Base-by-base conservation (phyloP, 2,113 vertebrate genomes). In the Genyomyrus donnyi region DNA sequence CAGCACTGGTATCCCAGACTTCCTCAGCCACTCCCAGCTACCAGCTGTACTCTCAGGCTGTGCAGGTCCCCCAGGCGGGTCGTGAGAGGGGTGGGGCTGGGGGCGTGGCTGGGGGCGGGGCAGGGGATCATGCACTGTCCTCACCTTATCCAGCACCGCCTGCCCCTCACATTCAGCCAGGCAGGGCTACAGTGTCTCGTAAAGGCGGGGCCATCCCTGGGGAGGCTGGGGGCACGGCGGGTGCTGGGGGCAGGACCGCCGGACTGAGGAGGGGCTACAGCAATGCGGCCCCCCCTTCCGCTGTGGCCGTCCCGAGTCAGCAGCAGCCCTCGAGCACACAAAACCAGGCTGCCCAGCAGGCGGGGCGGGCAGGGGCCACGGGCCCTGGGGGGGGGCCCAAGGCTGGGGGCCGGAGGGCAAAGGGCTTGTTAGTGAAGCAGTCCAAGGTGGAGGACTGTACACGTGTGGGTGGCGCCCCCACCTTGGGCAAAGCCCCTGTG, bases 401-500 rank as follows among this genome's bases (percentile, higher is more conserved):
- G 93, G 94, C 91, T 4, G 95, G 94, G 58, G 92, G 95, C 0
- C 94, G 96, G 86, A 96, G 97, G 89, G 96, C 96, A 88, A 98
- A 98, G 92, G 97, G 96, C 24, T 97, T 96, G 4, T 93, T 98
- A 89, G 96, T 98, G 83, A 98, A 98, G 91, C 98, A 98, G 93
- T 97, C 97, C 80, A 98, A 98, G 86, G 96, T 98, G n/a, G 97
- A 98, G 91, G 96, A 96, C 88, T 52, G 66, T 4, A 92, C 96
- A 35, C 95, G 95, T 8, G 90, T 89, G 27, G 93, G 89, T n/a
- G 96, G 93, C 91, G 92, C 10, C 74, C 95, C 89, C 17, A 95
- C 84, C 0, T 90, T 96, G 27, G 94, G 91, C 13, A 95, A 96
- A 92, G 93, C 91, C 42, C 92, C 94, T 0, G 35, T 96, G 89